Percentiles rank a stretch among this genome's conserved stretches.
Conservation (phyloP, 2,797 vertebrate genomes). For the Tokudaia tokunoshimensis region DNA sequence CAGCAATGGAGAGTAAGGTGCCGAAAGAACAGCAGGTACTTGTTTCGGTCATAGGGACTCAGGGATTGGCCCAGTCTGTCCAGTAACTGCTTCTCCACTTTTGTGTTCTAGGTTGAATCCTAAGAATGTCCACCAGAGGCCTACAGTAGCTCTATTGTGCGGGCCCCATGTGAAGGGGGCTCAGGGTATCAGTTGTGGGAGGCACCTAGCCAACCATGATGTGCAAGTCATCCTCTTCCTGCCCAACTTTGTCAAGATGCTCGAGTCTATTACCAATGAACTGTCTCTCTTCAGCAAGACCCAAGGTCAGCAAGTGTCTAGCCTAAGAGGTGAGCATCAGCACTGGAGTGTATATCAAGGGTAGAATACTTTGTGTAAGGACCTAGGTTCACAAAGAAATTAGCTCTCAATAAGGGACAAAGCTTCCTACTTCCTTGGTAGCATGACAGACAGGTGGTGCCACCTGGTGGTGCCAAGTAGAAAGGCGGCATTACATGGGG, state of each 20-base stretch:
- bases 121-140: conserved; percentile 98
- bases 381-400: background rate
- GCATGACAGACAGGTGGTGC: background rate
- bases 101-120: conserved; percentile 93
- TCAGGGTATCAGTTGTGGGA: conserved; percentile 98
- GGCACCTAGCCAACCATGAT: conserved; percentile 98
- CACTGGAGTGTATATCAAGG: background rate
- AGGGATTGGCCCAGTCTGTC: background rate
- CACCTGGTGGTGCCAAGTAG: conserved; percentile 50
- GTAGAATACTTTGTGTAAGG: background rate
- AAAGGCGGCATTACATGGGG: background rate
- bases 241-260: conserved; percentile 99
- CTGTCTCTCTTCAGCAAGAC: conserved; percentile 96
- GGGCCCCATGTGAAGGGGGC: conserved; percentile 98
- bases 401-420: background rate
- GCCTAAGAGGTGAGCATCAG: conserved; percentile 92
- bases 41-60: background rate
- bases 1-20: background rate
- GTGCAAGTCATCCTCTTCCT: conserved; percentile 97
- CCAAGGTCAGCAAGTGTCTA: conserved; percentile 95
- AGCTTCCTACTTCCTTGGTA: background rate
- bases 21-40: background rate
- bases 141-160: conserved; percentile 96
- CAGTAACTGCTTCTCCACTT: background rate
- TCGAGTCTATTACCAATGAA: conserved; percentile 96